Percentiles rank a stretch among this genome's conserved stretches.
Conservation (phyloP, 2,888 invertebrate species). For the Lepetodrilus schrolli region DNA sequence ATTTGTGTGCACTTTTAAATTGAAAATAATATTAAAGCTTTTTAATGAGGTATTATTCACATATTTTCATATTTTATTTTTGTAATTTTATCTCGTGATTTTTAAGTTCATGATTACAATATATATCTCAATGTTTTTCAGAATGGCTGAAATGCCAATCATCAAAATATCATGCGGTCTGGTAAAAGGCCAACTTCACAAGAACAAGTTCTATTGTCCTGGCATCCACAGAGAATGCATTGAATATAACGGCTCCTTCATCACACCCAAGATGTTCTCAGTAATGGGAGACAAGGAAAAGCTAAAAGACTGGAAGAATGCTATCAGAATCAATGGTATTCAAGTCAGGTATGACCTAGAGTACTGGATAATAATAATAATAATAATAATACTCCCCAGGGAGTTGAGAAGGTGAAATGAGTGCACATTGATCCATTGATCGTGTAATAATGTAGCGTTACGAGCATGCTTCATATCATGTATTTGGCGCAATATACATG, state of each 20-base stretch:
- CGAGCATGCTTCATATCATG: too few species aligned
- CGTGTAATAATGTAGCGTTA: too few species aligned
- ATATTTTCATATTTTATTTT: not conserved
- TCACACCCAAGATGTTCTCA: slow-evolving; percentile 76
- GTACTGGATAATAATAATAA: too few species aligned
- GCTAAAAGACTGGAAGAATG: slow-evolving; percentile 77
- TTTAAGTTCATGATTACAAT: too few species aligned
- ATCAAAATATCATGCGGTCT: slow-evolving; percentile 64
- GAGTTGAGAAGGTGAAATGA: too few species aligned
- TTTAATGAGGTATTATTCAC: not conserved
- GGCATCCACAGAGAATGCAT: slow-evolving; percentile 76
- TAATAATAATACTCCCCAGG: too few species aligned
- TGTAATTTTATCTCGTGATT: not conserved
- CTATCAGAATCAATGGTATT: slow-evolving; percentile 72
- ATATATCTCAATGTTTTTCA: not conserved
- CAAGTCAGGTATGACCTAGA: slow-evolving; percentile 57
- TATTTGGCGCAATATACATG: too few species aligned
- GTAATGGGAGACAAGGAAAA: slow-evolving; percentile 76
- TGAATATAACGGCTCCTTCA: slow-evolving; percentile 70
- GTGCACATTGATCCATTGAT: too few species aligned
- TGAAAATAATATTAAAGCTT: too few species aligned
- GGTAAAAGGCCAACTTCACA: slow-evolving; percentile 57
- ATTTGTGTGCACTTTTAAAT: too few species aligned
- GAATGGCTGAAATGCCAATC: slow-evolving; percentile 24
- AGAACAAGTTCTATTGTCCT: slow-evolving; percentile 74